Evolutionary conservation across 2,888 invertebrate genomes (phyloP).

Genomic region (Campoletis raptor): DNA sequence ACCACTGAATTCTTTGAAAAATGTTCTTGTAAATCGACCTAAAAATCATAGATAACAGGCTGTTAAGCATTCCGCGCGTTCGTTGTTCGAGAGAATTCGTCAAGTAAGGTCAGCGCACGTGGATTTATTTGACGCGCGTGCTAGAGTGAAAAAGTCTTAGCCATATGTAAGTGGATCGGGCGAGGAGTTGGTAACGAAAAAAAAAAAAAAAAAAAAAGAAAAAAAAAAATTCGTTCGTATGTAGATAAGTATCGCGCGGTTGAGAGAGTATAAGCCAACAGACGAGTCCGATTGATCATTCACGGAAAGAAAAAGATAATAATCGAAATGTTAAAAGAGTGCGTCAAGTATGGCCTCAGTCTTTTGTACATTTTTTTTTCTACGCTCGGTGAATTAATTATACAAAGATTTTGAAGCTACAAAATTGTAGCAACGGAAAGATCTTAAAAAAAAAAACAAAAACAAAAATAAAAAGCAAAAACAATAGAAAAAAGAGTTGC

Average conservation of each 20-base stretch:
- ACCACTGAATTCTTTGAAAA: constrained; percentile 2
- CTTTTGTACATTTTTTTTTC: constrained; percentile 3
- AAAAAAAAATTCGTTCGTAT: not conserved
- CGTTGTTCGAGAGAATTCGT: not conserved
- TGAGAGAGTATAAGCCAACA: not conserved
- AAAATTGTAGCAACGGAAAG: constrained; percentile 17
- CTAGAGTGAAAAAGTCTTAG: constrained; percentile 6
- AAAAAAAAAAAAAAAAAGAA: not conserved
- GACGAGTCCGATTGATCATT: not conserved
- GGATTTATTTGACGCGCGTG: constrained; percentile 3
- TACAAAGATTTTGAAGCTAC: not conserved
- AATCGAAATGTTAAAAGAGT: constrained; percentile 16
- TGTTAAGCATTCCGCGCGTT: not conserved
- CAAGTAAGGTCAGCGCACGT: constrained; percentile 4
- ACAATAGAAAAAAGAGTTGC: constrained; percentile 27
- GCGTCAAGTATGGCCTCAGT: constrained; percentile 8
- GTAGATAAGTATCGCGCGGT: constrained; percentile 20
- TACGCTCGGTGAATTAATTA: constrained; percentile 17
- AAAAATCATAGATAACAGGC: constrained; percentile 36
- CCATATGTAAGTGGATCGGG: constrained; percentile 11
- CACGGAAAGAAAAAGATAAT: constrained; percentile 1
- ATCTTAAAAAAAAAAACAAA: constrained; percentile 21
- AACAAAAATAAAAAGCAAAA: not conserved
- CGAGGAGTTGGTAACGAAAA: not conserved
- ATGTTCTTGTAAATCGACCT: constrained; percentile 6